Base-by-base conservation (phyloP, 1,140 invertebrate species). In the Pachyrhynchus sulphureomaculatus region DNA sequence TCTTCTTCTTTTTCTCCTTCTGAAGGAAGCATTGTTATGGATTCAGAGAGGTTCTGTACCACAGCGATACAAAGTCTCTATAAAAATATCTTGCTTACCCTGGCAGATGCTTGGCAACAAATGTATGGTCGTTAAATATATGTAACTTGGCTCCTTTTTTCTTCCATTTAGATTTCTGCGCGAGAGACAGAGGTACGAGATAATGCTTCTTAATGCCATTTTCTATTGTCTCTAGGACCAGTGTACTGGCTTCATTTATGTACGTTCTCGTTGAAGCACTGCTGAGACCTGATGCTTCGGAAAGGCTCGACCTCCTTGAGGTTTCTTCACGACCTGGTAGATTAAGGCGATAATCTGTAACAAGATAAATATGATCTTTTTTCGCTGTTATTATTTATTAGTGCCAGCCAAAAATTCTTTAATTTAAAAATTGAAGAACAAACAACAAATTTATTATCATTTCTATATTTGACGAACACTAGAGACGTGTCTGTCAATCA, bases 81-180 rank as follows among this genome's bases (percentile, higher is more conserved):
- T 12, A n/a, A 9, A 10, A 49, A 49, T 32, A 13, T 13, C 29
- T 44, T 8, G 79, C 81, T 84, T 81, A 96, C 93, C 93, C 91
- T 73, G 89, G 83, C 72, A 96, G 84, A 82, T 96, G 93, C 80
- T 93, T 95, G 68, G 94, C 94, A 62, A 96, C 90, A 76, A 96
- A 97, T 36, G 93, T 95, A 75, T 97, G 94, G 76, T 96, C 93
- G 75, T 95, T 96, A 73, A 88, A 96, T 72, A 97, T 92, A 73
- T 97, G 94, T 37, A 97, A 78, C 74, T 96, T 96, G 41, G 87
- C 88, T 37, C 94, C 93, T 77, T 92, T 92, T 81, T 92, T 92
- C 67, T 90, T 86, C 90, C 92, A 94, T 72, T 90, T 89, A 23
- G 87, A 90, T 60, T 91, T 86, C 71, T 93, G 90, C 54, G 92